A percentile compares a stretch with the other conserved stretches of the same genome.
Evolutionary conservation across 2,113 vertebrate species (phyloP).

Genomic region (Mobula birostris): DNA sequence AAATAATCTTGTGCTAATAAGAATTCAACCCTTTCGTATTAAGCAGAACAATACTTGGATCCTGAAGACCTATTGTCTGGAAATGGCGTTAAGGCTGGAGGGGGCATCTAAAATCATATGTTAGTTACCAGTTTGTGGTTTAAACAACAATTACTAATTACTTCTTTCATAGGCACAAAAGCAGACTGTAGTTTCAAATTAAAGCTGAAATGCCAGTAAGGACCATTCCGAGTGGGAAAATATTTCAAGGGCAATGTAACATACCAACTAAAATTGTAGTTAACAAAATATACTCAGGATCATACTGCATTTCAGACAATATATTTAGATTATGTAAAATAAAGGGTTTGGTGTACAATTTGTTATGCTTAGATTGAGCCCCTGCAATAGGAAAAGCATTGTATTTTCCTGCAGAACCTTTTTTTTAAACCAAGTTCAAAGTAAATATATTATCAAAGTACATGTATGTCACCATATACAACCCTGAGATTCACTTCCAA

Average conservation of each 20-base stretch:
- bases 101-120: background rate
- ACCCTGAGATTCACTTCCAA: background rate
- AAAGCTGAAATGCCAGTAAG: background rate
- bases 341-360: background rate
- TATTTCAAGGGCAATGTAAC: background rate
- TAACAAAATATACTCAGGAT: background rate
- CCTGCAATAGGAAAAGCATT: background rate
- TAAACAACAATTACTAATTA: background rate
- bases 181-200: background rate
- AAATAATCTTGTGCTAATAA: background rate
- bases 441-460: too few relatives aligned
- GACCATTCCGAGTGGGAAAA: background rate
- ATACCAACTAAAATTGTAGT: background rate
- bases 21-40: background rate
- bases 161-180: background rate
- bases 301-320: background rate
- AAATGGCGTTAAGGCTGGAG: background rate
- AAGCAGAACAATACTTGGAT: background rate
- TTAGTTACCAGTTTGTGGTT: background rate
- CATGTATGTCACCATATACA: too few relatives aligned
- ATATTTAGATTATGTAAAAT: background rate
- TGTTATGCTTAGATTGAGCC: background rate
- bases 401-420: background rate
- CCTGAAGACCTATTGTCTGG: too few relatives aligned
- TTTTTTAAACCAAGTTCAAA: background rate